Base-by-base conservation (phyloP, 2,888 invertebrate species). In the Andrena dorsata region DNA sequence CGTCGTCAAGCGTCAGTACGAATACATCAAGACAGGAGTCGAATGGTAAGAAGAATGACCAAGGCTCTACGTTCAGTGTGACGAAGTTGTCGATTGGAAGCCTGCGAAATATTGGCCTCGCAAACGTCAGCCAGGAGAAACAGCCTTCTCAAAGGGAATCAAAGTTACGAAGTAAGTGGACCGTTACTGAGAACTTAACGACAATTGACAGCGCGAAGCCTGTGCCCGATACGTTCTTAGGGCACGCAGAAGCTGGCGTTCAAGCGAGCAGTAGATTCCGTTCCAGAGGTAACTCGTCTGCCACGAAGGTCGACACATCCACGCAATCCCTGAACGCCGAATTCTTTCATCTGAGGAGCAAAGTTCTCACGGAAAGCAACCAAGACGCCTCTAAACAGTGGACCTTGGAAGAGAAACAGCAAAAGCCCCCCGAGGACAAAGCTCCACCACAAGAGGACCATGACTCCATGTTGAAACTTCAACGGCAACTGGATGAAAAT, bases 101-200 rank as follows among this genome's bases (percentile, higher is more conserved):
- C 23, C 56, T 75, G 20, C 82, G 58, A 10, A 82, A 72, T 32
- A 47, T 82, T 23, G 56, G 23, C 16, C 49, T 49, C n/a, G 76
- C 30, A 72, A 84, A 76, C 51, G 73, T 58, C n/a, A 49, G 47
- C 66, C 80, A 74, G 53, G 78, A 70, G 41, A 72, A 73, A 53
- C 88, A 78, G 51, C 74, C 81, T 0, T 73, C 65, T n/a, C 85
- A 86, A n/a, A 93, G 90, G 30, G 93, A 92, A 28, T 90, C 90
- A 2, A 93, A 93, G 71, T 76, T 90, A 1, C 86, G 91, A 30
- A 92, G 92, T 70, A 93, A 92, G 76, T 93, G 93, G 93, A 93
- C 93, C 0, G 89, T 93, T 35, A 90, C 91, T 0, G 93, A 93
- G 69, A 92, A 90, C 70, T 63, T 86, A 26, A 83, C 85, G 5